Conservation (phyloP, 2,113 vertebrate genomes). For the Plestiodon gilberti region DNA sequence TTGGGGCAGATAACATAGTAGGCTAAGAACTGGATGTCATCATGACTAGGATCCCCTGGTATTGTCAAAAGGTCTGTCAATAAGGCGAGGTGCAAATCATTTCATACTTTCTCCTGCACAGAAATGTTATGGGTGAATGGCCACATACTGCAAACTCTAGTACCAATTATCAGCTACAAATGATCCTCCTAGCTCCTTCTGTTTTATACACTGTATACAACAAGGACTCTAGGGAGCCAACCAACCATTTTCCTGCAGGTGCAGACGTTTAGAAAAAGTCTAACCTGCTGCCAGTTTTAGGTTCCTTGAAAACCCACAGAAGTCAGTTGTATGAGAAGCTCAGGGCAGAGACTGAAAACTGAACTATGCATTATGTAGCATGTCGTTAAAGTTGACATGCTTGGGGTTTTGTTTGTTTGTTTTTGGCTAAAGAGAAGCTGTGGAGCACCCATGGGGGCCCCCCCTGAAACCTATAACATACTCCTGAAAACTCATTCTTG, state of each 20-base stretch:
- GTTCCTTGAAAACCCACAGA: conserved; percentile 20
- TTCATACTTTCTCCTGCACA: not conserved
- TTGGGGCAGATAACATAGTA: not conserved
- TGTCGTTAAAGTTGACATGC: too few species aligned
- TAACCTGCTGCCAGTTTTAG: conserved; percentile 39
- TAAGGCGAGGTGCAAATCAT: not conserved
- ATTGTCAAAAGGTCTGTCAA: not conserved
- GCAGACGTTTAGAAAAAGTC: conserved; percentile 22
- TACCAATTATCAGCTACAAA: conserved; percentile 30
- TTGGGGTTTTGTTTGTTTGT: too few species aligned
- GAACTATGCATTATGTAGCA: too few species aligned
- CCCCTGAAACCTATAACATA: not conserved
- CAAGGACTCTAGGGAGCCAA: conserved; percentile 41
- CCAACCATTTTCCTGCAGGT: conserved; percentile 36
- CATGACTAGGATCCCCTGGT: not conserved
- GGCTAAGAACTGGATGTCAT: not conserved
- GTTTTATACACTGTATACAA: conserved; percentile 40
- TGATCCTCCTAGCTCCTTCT: not conserved
- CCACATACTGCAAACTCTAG: conserved; percentile 11
- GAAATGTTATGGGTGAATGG: conserved; percentile 21
- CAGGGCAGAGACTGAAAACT: not conserved
- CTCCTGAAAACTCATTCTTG: not conserved
- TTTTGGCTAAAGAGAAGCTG: too few species aligned
- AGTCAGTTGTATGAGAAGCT: conserved; percentile 25
- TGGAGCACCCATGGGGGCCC: too few species aligned